Base-by-base conservation (phyloP, 1,140 invertebrate species). In the Caenorhabditis inopinata region DNA sequence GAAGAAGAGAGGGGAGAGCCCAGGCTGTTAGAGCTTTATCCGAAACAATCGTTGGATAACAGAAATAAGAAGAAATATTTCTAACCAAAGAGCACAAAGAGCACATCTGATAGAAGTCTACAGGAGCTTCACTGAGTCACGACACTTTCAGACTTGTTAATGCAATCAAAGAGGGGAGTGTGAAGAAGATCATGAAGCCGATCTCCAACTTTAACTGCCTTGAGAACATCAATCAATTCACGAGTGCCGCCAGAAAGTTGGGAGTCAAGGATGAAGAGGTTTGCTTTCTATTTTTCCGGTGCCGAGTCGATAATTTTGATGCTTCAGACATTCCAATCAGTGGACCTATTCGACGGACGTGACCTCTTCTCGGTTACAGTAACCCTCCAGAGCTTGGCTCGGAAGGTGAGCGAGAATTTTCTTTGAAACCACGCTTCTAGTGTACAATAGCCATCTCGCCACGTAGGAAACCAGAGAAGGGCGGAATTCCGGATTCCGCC, bases 181-280 rank as follows among this genome's bases (percentile, higher is more conserved):
- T 96, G 18, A 95, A 94, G 90, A 96, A 95, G 90, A 92, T 95
- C 78, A 95, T 95, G 89, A 92, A 92, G 58, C 87, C 89, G 0
- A 89, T 88, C 84, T 94, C 95, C 93, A 94, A 95, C 90, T 90
- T 97, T 76, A 93, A 93, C 87, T 96, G 95, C 46, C 97, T 98
- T 95, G 96, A 98, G 90, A 98, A 98, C 89, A 98, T 98, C 82
- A 96, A 97, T 85, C 92, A 92, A 12, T 98, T 98, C 90, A 90
- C 97, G 74, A 93, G 93, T 93, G 46, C 93, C 92, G 87, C 85
- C 92, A 93, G n/a, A 93, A 91, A 91, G 16, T 91, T 97, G 78
- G 96, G 96, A 29, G 96, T 98, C 1, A 95, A 94, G 21, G 92
- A 94, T 29, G 94, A 96, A 89, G 95, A 97, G 90, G 94, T 94